phyloP scores from a whole-genome alignment of 2,113 vertebrate genomes.

The Seriola rivoliana region DNA sequence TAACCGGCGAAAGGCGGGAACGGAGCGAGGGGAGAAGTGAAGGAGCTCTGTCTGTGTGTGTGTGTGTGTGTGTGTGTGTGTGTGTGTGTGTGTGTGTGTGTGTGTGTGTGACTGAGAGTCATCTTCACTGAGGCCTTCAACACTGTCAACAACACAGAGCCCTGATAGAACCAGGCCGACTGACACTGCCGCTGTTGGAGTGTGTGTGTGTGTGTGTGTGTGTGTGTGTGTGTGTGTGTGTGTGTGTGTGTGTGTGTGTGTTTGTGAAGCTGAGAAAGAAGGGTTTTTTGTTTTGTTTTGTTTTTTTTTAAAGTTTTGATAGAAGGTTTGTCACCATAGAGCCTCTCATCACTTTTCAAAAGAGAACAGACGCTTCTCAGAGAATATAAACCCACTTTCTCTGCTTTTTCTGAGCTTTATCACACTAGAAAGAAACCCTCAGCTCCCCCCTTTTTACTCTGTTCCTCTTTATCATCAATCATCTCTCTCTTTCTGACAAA shows the following conservation, averaged over 20 bases:
- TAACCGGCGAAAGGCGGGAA: conserved; percentile 12
- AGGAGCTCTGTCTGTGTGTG: conserved; percentile 14
- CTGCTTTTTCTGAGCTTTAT: conserved; percentile 40
- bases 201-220: too few species aligned
- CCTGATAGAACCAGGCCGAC: conserved; percentile 61
- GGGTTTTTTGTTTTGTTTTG: background rate
- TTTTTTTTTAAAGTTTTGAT: conserved; percentile 58
- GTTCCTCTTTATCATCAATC: conserved; percentile 72
- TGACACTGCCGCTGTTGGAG: conserved; percentile 1
- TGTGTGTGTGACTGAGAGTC: conserved; percentile 25
- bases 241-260: conserved; percentile 37
- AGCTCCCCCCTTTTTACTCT: conserved; percentile 30
- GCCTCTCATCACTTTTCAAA: conserved; percentile 68
- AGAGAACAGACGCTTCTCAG: conserved; percentile 41
- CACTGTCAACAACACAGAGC: conserved; percentile 57
- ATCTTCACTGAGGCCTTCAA: conserved; percentile 55
- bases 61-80: too few species aligned
- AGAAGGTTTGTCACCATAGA: conserved; percentile 68
- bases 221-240: conserved; percentile 36
- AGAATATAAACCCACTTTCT: conserved; percentile 67
- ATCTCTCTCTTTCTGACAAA: conserved; percentile 69
- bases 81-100: too few species aligned
- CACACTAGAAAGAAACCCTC: conserved; percentile 41
- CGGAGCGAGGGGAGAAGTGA: conserved; percentile 24
- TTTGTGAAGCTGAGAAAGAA: conserved; percentile 27